phyloP scores from a whole-genome alignment of 2,888 invertebrate genomes.

The Pilophorus perplexus region DNA sequence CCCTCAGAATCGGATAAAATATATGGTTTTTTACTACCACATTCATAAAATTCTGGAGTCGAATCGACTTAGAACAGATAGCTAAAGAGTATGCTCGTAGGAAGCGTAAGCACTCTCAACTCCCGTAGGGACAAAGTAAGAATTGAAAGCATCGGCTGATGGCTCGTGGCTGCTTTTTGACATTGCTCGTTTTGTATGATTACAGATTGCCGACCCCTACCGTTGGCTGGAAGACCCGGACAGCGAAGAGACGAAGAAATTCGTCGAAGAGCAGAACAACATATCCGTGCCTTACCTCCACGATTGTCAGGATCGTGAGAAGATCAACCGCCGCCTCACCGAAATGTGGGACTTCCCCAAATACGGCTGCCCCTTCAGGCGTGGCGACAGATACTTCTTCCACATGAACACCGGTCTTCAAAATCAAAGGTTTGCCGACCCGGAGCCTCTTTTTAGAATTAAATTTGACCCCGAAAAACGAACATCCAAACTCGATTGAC shows the following conservation, averaged over 20 bases:
- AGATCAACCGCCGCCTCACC: slow-evolving; percentile 75
- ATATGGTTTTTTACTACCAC: too few species aligned
- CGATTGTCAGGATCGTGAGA: slow-evolving; percentile 67
- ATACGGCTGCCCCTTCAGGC: slow-evolving; percentile 79
- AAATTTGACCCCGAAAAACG: neutral
- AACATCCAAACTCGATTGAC: neutral
- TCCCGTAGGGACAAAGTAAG: too few species aligned
- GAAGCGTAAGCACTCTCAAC: too few species aligned
- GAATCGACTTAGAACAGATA: too few species aligned
- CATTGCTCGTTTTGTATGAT: neutral
- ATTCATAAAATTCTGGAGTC: too few species aligned
- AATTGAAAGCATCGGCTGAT: too few species aligned
- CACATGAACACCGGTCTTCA: slow-evolving; percentile 92
- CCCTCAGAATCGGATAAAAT: too few species aligned
- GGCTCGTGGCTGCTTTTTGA: too few species aligned
- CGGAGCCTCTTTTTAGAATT: neutral
- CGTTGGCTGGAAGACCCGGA: slow-evolving; percentile 97
- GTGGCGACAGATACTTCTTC: slow-evolving; percentile 85
- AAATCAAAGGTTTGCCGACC: slow-evolving; percentile 75
- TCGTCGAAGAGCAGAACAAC: slow-evolving; percentile 86
- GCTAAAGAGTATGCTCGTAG: too few species aligned
- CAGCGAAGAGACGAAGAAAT: slow-evolving; percentile 82
- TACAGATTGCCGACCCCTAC: slow-evolving; percentile 82
- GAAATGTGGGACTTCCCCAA: slow-evolving; percentile 96
- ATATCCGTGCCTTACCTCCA: slow-evolving; percentile 83